Evolutionary conservation across 2,888 invertebrate species (phyloP), one percentile per base, ranked within the genome.

Genomic region (Aethes cnicana): DNA sequence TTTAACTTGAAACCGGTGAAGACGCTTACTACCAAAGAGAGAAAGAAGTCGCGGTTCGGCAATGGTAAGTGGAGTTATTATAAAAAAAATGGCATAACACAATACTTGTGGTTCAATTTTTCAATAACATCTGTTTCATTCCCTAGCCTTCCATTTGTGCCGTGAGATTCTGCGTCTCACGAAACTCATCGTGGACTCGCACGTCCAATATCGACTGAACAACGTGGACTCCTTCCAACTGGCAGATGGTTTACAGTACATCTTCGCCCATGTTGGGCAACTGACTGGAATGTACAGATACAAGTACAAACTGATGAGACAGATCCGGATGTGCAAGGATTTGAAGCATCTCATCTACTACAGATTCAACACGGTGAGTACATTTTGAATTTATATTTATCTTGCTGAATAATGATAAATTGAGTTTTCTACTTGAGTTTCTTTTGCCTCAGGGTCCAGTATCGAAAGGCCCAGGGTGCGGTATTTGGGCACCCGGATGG

Each of bases 241-340:
- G 63, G 95, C 99, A 4, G 99, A 99, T 80, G 99, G 99, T 6
- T 87, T 99, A 26, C 99, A 99, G 83, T 99, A 99, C 81, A 97
- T 99, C 57, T 99, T 99, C 81, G 98, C 99, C 0, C 99, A 99
- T 74, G 99, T 99, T 5, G 99, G 99, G 0, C 99, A 99, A 80
- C 90, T 99, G 54, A 99, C 99, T 0, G 99, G 99, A 78, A 99
- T 99, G 99, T 99, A 99, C 90, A 92, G 99, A 18, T 99, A 99
- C 91, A 98, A 98, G 74, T 99, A 99, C 89, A 99, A 99, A 81
- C 91, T 99, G 47, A 99, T 99, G 98, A 92, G 98, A 72, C 99
- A 99, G 88, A 99, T 99, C 64, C 91, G 99, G 42, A 99, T 99
- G 99, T 99, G 99, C 92, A 99, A 99, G 85, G 99, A 99, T 90